Conservation (phyloP, 2,888 invertebrate genomes). For the Drosophila limbata region DNA sequence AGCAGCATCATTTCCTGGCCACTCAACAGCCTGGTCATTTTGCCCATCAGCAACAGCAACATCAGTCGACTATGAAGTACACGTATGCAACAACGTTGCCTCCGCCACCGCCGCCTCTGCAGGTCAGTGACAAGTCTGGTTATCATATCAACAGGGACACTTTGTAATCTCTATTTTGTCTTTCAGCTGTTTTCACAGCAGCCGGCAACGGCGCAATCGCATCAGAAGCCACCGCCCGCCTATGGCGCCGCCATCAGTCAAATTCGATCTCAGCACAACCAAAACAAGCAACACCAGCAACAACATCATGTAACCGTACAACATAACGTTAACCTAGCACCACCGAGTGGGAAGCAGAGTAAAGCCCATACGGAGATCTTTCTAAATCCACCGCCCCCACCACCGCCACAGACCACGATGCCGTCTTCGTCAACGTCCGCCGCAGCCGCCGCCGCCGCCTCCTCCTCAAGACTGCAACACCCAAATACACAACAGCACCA, state of each 20-base stretch:
- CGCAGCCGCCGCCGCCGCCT: slow-evolving; percentile 14
- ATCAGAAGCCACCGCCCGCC: slow-evolving; percentile 85
- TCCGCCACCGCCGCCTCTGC: slow-evolving; percentile 81
- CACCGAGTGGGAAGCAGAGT: slow-evolving; percentile 67
- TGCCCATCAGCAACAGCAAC: slow-evolving; percentile 55
- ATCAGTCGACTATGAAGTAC: slow-evolving; percentile 74
- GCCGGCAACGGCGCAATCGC: slow-evolving; percentile 68
- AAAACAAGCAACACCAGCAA: slow-evolving; percentile 77
- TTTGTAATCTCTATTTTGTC: background rate
- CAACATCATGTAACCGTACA: slow-evolving; percentile 57
- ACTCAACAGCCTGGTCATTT: slow-evolving; percentile 49
- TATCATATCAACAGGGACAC: background rate
- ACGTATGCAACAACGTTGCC: slow-evolving; percentile 76
- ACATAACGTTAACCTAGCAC: slow-evolving; percentile 58
- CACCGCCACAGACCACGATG: slow-evolving; percentile 47
- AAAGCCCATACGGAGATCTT: slow-evolving; percentile 67
- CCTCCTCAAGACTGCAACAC: slow-evolving; percentile 46
- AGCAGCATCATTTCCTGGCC: slow-evolving; percentile 58
- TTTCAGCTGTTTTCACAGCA: slow-evolving; percentile 82
- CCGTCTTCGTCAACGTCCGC: slow-evolving; percentile 26
- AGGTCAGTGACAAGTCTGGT: slow-evolving; percentile 64
- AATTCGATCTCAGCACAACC: slow-evolving; percentile 85
- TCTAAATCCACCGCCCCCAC: slow-evolving; percentile 72
- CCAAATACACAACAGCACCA: slow-evolving; percentile 47
- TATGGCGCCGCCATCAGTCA: slow-evolving; percentile 85